These are phyloP conservation scores for Sebastes trivittatus DNA, from an alignment of 2,797 vertebrate genomes.

Conservation along the genomic window DNA sequence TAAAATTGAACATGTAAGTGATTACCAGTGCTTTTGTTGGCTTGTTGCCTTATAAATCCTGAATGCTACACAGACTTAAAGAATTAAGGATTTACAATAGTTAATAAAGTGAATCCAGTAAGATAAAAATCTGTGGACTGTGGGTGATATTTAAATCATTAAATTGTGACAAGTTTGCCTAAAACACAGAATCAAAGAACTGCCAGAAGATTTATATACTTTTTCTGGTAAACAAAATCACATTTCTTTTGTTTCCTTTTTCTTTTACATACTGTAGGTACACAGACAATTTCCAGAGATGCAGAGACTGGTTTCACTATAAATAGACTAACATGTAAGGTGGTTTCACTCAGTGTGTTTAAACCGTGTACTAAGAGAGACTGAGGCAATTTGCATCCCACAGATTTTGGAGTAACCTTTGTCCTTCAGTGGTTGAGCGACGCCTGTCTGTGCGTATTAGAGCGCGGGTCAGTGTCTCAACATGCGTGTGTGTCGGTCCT, in stretches of 20 bases:
- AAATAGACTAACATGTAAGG: background rate
- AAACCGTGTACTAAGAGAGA: background rate
- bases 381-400: conserved; percentile 52
- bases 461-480: conserved; percentile 69
- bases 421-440: conserved; percentile 65
- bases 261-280: background rate
- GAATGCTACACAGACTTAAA: background rate
- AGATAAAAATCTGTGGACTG: background rate
- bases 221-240: background rate
- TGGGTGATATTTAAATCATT: background rate
- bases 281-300: background rate
- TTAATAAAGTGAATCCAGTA: background rate
- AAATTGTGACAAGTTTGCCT: background rate
- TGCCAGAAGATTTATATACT: background rate
- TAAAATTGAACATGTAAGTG: background rate
- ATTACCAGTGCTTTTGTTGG: background rate
- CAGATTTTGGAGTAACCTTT: conserved; percentile 58
- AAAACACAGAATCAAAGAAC: background rate
- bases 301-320: background rate
- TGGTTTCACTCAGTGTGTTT: background rate
- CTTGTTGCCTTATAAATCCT: background rate
- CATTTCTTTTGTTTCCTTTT: background rate
- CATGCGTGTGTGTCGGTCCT: conserved; percentile 57
- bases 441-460: conserved; percentile 74
- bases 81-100: background rate